A percentile compares a stretch with the other conserved stretches of the same genome.
Evolutionary conservation across 2,113 vertebrate genomes (phyloP).

Genomic region (Pangasianodon gigas): DNA sequence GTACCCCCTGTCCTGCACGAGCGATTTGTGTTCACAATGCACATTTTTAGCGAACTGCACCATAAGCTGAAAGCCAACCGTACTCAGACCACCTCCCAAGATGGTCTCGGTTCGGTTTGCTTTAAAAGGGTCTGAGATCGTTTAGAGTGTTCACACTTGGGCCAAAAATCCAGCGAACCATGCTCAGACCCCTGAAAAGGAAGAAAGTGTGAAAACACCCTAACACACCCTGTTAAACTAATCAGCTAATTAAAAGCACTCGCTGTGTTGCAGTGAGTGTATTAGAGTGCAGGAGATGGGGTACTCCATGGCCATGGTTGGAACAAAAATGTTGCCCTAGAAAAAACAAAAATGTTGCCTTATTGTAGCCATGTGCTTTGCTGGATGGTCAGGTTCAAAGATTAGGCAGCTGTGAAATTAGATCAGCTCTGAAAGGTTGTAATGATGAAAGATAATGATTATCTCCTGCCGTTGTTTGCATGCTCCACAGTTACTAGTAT

Average conservation of each 20-base stretch:
- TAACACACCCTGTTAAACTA: background rate
- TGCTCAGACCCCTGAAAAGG: no score
- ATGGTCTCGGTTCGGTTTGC: no score
- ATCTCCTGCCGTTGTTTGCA: background rate
- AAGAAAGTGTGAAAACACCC: no score
- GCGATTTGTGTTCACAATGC: no score
- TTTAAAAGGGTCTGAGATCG: no score
- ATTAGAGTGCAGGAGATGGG: background rate
- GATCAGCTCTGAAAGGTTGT: background rate
- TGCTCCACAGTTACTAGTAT: no score
- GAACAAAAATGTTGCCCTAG: background rate
- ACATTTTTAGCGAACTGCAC: no score
- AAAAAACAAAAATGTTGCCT: background rate
- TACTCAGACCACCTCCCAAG: no score
- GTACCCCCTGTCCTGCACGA: background rate
- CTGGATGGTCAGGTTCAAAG: constrained; percentile 21
- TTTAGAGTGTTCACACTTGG: no score
- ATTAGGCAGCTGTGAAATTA: constrained; percentile 15
- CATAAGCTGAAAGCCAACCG: no score
- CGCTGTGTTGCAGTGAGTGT: background rate
- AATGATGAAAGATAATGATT: background rate
- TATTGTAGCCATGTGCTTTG: background rate
- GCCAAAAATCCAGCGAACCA: no score
- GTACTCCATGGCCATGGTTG: background rate
- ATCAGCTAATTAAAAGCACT: background rate